phyloP scores from a whole-genome alignment of 2,113 vertebrate genomes.

The Pteronura brasiliensis region DNA sequence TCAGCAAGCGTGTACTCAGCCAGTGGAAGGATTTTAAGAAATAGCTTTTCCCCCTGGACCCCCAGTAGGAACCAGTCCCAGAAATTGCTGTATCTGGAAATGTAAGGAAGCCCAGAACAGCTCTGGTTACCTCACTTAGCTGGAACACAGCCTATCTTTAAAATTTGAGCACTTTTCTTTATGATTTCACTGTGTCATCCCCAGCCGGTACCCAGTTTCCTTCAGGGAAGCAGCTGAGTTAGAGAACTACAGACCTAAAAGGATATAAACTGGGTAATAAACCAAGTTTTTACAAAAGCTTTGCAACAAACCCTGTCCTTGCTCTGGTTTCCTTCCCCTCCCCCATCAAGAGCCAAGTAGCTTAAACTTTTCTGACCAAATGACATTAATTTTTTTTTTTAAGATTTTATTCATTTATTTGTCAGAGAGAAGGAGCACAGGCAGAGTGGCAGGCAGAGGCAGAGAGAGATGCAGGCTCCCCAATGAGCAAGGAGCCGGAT shows the following conservation, averaged over 20 bases:
- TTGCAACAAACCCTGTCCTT: neutral
- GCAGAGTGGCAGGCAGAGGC: too few relatives aligned
- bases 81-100: neutral
- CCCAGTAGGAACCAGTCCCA: neutral
- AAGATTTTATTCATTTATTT: too few relatives aligned
- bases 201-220: neutral
- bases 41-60: neutral
- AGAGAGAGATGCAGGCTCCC: too few relatives aligned
- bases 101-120: neutral
- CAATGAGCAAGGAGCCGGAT: too few relatives aligned
- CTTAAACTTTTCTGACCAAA: conserved; percentile 2
- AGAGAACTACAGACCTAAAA: conserved; percentile 16
- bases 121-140: neutral
- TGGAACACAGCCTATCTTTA: neutral
- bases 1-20: neutral
- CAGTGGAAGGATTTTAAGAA: neutral
- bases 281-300: neutral
- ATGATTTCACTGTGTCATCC: neutral
- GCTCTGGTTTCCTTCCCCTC: neutral
- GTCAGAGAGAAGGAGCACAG: too few relatives aligned
- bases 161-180: neutral
- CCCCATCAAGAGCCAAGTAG: neutral
- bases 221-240: neutral
- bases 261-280: neutral
- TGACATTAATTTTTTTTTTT: neutral